Conservation (phyloP, 2,113 vertebrate species). For the Lontra canadensis region DNA sequence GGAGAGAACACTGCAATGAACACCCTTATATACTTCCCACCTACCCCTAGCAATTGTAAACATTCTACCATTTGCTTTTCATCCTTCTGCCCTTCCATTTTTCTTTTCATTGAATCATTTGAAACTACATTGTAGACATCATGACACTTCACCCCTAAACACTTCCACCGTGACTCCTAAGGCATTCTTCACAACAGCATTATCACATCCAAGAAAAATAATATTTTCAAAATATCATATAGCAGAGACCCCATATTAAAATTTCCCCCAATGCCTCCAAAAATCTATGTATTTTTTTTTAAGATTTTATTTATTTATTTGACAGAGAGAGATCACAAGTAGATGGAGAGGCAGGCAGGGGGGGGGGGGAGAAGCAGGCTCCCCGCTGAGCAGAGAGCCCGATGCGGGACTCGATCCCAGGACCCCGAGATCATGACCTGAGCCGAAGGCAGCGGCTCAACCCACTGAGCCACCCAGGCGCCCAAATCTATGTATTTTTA, state of each 20-base stretch:
- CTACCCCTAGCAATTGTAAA: neutral
- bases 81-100: neutral
- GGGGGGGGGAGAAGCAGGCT: too few species aligned
- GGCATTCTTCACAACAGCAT: neutral
- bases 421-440: too few species aligned
- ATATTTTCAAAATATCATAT: constrained; percentile 7
- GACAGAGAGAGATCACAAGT: too few species aligned
- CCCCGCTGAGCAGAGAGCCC: too few species aligned
- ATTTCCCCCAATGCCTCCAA: neutral
- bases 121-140: neutral
- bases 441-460: too few species aligned
- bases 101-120: neutral
- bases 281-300: neutral
- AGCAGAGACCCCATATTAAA: neutral
- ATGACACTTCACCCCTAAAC: neutral
- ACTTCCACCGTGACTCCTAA: neutral
- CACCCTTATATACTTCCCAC: neutral
- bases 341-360: too few species aligned
- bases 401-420: too few species aligned
- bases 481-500: neutral
- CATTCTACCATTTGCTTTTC: neutral
- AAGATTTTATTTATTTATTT: too few species aligned
- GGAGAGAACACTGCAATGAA: neutral
- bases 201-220: neutral
- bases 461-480: too few species aligned